These are phyloP conservation scores for Grammomys dolichurus DNA, from an alignment of 2,113 vertebrate genomes.

Conservation along the genomic window DNA sequence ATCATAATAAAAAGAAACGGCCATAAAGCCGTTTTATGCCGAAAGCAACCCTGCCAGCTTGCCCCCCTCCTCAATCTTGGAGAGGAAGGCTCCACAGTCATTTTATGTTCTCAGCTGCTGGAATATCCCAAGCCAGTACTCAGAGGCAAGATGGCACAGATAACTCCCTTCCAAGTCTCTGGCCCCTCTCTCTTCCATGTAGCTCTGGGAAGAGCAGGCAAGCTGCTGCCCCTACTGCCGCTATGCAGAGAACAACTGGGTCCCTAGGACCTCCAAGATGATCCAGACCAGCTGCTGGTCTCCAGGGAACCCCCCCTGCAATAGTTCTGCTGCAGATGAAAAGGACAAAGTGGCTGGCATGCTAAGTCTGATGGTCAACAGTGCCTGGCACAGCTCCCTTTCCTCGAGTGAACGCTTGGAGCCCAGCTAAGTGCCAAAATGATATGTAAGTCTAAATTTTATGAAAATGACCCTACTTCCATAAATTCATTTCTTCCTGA, in stretches of 20 bases:
- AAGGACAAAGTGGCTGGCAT: constrained; percentile 10
- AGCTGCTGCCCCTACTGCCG: constrained; percentile 67
- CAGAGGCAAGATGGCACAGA: constrained; percentile 79
- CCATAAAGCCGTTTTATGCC: constrained; percentile 87
- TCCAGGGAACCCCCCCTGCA: neutral
- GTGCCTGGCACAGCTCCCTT: neutral
- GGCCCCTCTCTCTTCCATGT: constrained; percentile 61
- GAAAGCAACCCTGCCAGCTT: constrained; percentile 77
- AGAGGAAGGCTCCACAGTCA: constrained; percentile 72
- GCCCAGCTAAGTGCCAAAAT: constrained; percentile 81
- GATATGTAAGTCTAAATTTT: constrained; percentile 84
- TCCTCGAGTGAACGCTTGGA: neutral
- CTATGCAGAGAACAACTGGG: constrained; percentile 14
- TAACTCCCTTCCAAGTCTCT: constrained; percentile 68
- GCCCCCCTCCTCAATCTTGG: constrained; percentile 69
- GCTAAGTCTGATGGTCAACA: neutral
- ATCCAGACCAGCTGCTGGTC: neutral
- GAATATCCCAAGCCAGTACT: constrained; percentile 84
- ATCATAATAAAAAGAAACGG: constrained; percentile 85
- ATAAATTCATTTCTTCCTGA: constrained; percentile 87
- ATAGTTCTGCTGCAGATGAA: neutral
- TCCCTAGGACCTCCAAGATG: neutral
- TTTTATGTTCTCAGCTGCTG: constrained; percentile 87
- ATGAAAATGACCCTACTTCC: constrained; percentile 80
- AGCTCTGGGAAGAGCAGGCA: constrained; percentile 59